A percentile compares a stretch with the other conserved stretches of the same genome.
phyloP scores from a whole-genome alignment of 2,888 invertebrate genomes.

The Lissonota sp. region DNA sequence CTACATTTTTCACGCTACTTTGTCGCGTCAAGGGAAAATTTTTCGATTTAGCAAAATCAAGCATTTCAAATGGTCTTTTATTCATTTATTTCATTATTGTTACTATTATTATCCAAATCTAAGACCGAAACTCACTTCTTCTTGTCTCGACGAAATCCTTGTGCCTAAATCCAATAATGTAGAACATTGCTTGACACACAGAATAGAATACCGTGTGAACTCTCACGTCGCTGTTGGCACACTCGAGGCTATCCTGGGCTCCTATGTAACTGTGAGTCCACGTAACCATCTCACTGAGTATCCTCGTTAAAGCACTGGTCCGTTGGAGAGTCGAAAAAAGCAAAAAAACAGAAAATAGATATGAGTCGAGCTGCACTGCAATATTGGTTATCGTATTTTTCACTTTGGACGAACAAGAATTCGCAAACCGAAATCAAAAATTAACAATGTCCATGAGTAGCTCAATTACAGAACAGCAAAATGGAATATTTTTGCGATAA shows the following conservation, averaged over 20 bases:
- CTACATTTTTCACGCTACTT: not conserved
- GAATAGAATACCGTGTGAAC: constrained; percentile 96
- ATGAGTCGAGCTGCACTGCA: too few species aligned
- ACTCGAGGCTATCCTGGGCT: constrained; percentile 86
- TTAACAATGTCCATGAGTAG: too few species aligned
- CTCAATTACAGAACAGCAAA: too few species aligned
- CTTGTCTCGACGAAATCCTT: constrained; percentile 91
- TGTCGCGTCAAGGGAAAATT: not conserved
- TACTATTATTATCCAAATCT: too few species aligned
- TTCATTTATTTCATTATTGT: not conserved
- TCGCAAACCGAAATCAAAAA: too few species aligned
- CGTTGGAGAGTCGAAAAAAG: not conserved
- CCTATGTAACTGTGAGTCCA: constrained; percentile 95
- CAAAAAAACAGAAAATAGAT: not conserved
- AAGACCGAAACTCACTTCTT: constrained; percentile 89
- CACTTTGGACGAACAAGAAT: too few species aligned
- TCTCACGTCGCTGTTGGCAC: constrained; percentile 86
- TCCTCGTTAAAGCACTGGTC: constrained; percentile 87
- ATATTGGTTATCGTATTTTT: too few species aligned
- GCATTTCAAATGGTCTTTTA: not conserved
- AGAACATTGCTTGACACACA: constrained; percentile 96
- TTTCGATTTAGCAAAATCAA: not conserved
- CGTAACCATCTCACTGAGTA: constrained; percentile 89
- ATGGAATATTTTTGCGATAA: too few species aligned
- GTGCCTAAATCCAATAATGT: constrained; percentile 95